Base-by-base conservation (phyloP, 2,888 invertebrate species). In the Hirtodrosophila cameraria region DNA sequence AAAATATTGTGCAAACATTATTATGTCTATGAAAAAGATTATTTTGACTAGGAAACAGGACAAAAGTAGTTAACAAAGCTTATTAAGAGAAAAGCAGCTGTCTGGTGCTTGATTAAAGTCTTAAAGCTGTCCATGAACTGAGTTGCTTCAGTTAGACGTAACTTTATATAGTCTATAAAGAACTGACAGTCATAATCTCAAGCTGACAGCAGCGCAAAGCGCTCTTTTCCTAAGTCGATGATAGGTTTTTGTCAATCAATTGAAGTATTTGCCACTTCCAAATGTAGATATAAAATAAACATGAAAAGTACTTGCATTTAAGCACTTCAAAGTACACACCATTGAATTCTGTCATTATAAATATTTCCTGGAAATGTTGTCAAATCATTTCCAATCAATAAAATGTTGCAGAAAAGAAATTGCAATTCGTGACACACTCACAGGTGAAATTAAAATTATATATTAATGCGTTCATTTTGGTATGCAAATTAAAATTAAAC, bases 401-500 rank as follows among this genome's bases (percentile, higher is more conserved):
- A 46, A 55, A 38, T 28, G 31, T 23, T 27, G 25, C 2, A 20
- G 4, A 6, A 28, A 12, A 33, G 11, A 67, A 48, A 41, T 35
- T n/a, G n/a, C n/a, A n/a, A n/a, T n/a, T n/a, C n/a, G n/a, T n/a
- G n/a, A 38, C 30, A 36, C 16, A 30, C 35, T 18, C 20, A 30
- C 42, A 39, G 41, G 31, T 41, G 38, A 38, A 41, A 64, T 59
- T 60, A 54, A 58, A 75, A 68, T 64, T 68, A 68, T 58, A 75
- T 66, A 78, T 82, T 49, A 63, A 69, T 61, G 73, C 41, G 43
- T 59, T 48, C 33, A 75, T 76, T 82, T 73, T 60, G 25, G 25
- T 53, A 82, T 79, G 83, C 66, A 76, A 82, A 79, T 79, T 76
- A 39, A 57, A 79, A 79, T 69, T 45, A 69, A 58, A 63, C 11